These are phyloP conservation scores for Melanotaenia parkinsoni DNA, from an alignment of 2,797 vertebrate species.

Conservation along the genomic window DNA sequence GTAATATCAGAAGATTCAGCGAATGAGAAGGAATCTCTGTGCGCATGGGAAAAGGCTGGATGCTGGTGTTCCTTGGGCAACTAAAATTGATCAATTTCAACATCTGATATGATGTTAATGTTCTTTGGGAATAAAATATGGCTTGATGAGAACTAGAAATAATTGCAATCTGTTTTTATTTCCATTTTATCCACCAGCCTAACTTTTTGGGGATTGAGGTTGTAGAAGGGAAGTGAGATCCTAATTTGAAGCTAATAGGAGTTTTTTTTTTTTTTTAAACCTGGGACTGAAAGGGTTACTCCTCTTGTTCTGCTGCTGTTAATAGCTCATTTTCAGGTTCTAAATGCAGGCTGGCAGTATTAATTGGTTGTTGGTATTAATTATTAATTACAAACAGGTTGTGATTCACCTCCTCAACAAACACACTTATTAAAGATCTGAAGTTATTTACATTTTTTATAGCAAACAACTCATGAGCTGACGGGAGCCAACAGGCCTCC, in stretches of 20 bases:
- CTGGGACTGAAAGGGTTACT: neutral
- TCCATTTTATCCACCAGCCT: neutral
- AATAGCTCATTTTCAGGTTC: constrained; percentile 10
- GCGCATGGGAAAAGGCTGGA: too few species aligned
- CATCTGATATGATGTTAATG: too few species aligned
- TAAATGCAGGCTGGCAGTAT: constrained; percentile 20
- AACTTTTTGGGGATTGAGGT: neutral
- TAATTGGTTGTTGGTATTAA: constrained; percentile 12
- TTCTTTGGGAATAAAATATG: too few species aligned
- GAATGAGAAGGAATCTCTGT: too few species aligned
- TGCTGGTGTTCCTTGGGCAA: too few species aligned
- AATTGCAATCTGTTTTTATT: too few species aligned
- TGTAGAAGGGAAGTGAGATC: neutral
- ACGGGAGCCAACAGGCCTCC: neutral
- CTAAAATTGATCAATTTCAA: too few species aligned
- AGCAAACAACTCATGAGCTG: neutral
- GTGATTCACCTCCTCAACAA: constrained; percentile 19
- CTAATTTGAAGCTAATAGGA: constrained; percentile 4
- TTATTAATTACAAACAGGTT: constrained; percentile 23
- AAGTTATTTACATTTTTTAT: constrained; percentile 21
- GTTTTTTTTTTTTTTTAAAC: neutral
- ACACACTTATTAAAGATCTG: neutral
- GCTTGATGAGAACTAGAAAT: too few species aligned
- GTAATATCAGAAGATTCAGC: too few species aligned
- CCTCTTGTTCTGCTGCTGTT: neutral